Percentiles rank a stretch among this genome's conserved stretches.
phyloP scores from a whole-genome alignment of 2,797 vertebrate genomes.

The Ambastaia sidthimunki region DNA sequence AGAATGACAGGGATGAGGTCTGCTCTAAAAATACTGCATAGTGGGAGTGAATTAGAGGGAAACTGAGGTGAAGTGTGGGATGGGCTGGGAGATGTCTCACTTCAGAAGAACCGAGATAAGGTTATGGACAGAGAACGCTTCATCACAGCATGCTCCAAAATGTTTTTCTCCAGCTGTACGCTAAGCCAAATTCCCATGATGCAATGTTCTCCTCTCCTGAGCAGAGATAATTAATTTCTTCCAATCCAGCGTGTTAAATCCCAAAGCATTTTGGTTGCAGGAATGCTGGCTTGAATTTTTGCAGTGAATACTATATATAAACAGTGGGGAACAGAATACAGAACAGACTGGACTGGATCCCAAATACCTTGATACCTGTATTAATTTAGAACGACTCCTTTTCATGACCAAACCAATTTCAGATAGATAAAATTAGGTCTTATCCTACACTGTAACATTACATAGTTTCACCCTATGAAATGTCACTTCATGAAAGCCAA shows the following conservation, averaged over 20 bases:
- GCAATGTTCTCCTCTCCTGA: not conserved
- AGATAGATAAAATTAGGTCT: too few species aligned
- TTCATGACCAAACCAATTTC: too few species aligned
- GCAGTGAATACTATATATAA: not conserved
- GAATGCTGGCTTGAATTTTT: not conserved
- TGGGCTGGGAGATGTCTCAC: not conserved
- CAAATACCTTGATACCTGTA: too few species aligned
- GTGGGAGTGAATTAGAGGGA: constrained; percentile 13
- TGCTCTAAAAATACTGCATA: constrained; percentile 71
- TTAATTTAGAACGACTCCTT: too few species aligned
- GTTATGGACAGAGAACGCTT: not conserved
- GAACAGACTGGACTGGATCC: too few species aligned
- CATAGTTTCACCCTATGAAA: not conserved
- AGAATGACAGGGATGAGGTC: constrained; percentile 62
- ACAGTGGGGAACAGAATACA: too few species aligned
- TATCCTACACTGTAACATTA: too few species aligned
- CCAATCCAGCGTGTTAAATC: not conserved
- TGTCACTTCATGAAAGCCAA: not conserved
- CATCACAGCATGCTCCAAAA: not conserved
- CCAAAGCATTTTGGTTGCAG: not conserved
- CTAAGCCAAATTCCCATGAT: constrained; percentile 12
- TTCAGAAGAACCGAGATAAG: not conserved
- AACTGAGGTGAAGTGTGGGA: constrained; percentile 20
- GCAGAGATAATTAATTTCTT: not conserved
- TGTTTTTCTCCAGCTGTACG: not conserved